These are phyloP conservation scores for Epsilonema sp. DNA, from an alignment of 2,888 invertebrate genomes.

Conservation along the genomic window DNA sequence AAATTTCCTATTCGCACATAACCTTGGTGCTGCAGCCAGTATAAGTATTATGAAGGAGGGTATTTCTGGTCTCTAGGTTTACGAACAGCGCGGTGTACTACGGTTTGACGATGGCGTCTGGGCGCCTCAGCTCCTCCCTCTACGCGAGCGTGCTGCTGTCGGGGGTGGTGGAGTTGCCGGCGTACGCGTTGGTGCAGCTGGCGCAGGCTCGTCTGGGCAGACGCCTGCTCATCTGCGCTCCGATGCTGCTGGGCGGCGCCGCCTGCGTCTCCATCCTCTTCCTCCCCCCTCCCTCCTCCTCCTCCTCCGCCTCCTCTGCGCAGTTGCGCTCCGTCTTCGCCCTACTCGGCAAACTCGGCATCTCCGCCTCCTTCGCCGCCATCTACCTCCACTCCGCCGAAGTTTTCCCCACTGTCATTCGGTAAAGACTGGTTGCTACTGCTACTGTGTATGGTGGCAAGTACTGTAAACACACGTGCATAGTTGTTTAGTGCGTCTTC, in stretches of 20 bases:
- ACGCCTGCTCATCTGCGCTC: constrained; percentile 8
- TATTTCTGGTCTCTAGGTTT: too few relatives aligned
- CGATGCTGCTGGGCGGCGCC: constrained; percentile 16
- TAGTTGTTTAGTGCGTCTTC: neutral
- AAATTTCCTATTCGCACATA: neutral
- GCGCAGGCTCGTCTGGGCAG: constrained; percentile 13
- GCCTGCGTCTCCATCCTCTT: constrained; percentile 13
- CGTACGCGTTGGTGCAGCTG: constrained; percentile 16
- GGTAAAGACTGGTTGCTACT: neutral
- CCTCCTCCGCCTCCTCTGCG: neutral
- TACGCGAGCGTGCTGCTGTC: constrained; percentile 19
- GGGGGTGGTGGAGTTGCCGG: constrained; percentile 23
- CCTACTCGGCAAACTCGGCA: constrained; percentile 6
- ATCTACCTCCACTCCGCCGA: constrained; percentile 9
- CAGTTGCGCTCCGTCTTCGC: too few relatives aligned
- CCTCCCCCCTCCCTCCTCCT: neutral
- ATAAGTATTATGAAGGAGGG: neutral
- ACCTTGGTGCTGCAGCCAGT: neutral
- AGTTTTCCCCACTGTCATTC: constrained; percentile 6
- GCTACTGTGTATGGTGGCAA: too few relatives aligned
- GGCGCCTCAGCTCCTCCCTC: constrained; percentile 16
- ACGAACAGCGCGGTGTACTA: constrained; percentile 22
- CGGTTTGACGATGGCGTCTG: constrained; percentile 22
- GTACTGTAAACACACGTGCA: neutral
- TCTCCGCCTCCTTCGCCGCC: constrained; percentile 4